Evolutionary conservation across 2,888 invertebrate species (phyloP).

Genomic region (Ophioninae sp.): DNA sequence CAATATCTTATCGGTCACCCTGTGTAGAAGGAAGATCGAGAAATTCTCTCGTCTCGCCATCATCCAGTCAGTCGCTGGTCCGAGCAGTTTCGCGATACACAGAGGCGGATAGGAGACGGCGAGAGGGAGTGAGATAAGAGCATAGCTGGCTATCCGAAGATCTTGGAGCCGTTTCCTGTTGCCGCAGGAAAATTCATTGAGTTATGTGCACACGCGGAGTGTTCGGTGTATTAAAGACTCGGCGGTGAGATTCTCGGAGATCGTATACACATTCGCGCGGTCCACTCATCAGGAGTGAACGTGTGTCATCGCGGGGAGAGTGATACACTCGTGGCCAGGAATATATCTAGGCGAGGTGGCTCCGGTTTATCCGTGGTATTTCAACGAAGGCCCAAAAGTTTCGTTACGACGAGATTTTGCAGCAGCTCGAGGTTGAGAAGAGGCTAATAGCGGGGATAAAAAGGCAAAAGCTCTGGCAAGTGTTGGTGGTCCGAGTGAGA

Average conservation of each 20-base stretch:
- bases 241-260: constrained; percentile 37
- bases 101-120: constrained; percentile 18
- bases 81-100: constrained; percentile 21
- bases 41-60: constrained; percentile 33
- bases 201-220: constrained; percentile 16
- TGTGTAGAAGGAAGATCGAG: constrained; percentile 3
- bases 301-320: constrained; percentile 29
- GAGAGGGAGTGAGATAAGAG: constrained; percentile 36
- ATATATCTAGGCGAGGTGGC: constrained; percentile 32
- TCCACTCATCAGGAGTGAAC: constrained; percentile 36
- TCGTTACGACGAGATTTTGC: constrained; percentile 13
- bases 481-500: constrained; percentile 24
- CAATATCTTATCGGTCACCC: no score
- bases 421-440: constrained; percentile 39
- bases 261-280: constrained; percentile 34
- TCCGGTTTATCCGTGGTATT: constrained; percentile 37
- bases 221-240: constrained; percentile 20
- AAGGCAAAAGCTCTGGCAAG: constrained; percentile 11
- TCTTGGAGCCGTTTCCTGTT: constrained; percentile 53
- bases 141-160: constrained; percentile 26
- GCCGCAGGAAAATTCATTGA: constrained; percentile 45
- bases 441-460: constrained; percentile 31
- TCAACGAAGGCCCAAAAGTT: constrained; percentile 40
- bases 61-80: constrained; percentile 21
- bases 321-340: constrained; percentile 32